These are phyloP conservation scores for Cassiopea xamachana DNA, from an alignment of 30 jellyfish, hydroid and myxozoan genomes.

Conservation along the genomic window DNA sequence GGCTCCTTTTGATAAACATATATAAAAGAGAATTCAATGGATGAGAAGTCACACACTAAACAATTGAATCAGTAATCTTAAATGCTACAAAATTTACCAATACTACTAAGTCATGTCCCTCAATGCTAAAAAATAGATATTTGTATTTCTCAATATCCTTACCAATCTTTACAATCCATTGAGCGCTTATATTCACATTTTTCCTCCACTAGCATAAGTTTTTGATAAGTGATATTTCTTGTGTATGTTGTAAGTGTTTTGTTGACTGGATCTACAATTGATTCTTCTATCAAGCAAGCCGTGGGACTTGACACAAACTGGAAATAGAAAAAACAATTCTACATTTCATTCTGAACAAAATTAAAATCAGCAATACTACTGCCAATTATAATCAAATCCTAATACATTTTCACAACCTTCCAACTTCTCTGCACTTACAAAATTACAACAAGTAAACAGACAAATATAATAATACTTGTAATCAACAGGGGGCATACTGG, in stretches of 20 bases:
- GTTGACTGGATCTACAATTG: constrained; percentile 73
- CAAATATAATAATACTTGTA: too few relatives aligned
- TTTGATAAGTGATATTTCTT: constrained; percentile 74
- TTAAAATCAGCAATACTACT: background rate
- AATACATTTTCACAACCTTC: too few relatives aligned
- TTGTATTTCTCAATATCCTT: constrained; percentile 3
- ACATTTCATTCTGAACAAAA: background rate
- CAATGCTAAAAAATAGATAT: background rate
- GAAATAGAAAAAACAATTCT: background rate
- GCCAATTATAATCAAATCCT: too few relatives aligned
- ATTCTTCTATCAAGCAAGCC: constrained; percentile 91
- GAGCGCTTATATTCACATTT: constrained; percentile 70
- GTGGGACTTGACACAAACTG: constrained; percentile 86
- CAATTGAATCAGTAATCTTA: too few relatives aligned
- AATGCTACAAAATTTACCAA: too few relatives aligned
- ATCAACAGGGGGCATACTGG: too few relatives aligned
- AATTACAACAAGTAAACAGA: too few relatives aligned
- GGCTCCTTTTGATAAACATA: too few relatives aligned
- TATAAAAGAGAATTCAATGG: too few relatives aligned
- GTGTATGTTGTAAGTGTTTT: constrained; percentile 86
- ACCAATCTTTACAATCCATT: constrained; percentile 85
- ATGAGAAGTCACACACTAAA: too few relatives aligned
- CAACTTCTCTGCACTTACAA: too few relatives aligned
- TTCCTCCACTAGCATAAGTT: constrained; percentile 84
- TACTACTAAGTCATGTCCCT: background rate